phyloP scores from a whole-genome alignment of 1,140 invertebrate genomes.

The Solenopsis fugax region DNA sequence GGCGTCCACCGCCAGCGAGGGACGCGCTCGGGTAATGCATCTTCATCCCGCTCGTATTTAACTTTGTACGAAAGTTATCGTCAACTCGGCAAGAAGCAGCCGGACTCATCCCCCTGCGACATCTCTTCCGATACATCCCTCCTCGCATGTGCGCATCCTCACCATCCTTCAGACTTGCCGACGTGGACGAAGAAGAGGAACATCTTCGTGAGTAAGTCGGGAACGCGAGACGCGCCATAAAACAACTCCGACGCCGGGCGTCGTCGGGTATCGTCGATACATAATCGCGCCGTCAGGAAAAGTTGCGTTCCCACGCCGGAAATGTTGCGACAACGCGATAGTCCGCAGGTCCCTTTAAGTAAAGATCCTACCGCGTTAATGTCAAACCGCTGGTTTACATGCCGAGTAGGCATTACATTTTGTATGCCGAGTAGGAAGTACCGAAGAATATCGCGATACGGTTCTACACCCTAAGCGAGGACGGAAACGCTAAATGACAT shows the following conservation, averaged over 20 bases:
- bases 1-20: conserved; percentile 47
- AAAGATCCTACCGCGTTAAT: conserved; percentile 32
- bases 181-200: conserved; percentile 41
- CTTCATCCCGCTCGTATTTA: conserved; percentile 82
- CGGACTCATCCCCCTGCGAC: conserved; percentile 27
- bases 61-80: conserved; percentile 84
- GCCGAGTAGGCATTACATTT: conserved; percentile 1
- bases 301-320: conserved; percentile 67
- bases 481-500: conserved; percentile 5
- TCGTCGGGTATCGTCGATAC: conserved; percentile 75
- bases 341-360: conserved; percentile 29
- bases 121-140: conserved; percentile 16
- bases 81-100: conserved; percentile 79
- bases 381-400: conserved; percentile 11
- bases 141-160: conserved; percentile 22
- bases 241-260: conserved; percentile 70
- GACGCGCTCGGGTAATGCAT: conserved; percentile 66
- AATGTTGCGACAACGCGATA: conserved; percentile 67
- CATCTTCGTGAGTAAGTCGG: conserved; percentile 54
- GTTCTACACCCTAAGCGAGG: not conserved
- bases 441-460: conserved; percentile 28
- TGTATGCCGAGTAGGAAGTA: conserved; percentile 37
- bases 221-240: conserved; percentile 66
- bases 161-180: conserved; percentile 22
- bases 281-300: conserved; percentile 70